phyloP scores from a whole-genome alignment of 2,113 vertebrate genomes.

The Eubucco bourcierii region DNA sequence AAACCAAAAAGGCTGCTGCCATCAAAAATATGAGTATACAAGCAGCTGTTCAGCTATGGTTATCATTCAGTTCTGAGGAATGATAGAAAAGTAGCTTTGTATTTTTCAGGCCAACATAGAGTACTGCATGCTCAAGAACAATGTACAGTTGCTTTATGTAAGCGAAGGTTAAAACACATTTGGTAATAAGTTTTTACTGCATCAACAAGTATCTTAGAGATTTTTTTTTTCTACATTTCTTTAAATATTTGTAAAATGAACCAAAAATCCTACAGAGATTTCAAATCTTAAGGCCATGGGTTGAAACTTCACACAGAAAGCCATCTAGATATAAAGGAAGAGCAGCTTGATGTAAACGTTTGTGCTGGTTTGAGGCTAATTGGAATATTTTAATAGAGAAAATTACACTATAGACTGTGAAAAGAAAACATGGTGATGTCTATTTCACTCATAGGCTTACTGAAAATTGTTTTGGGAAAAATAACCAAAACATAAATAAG shows the following conservation, averaged over 20 bases:
- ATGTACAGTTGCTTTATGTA: neutral
- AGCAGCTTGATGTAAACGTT: neutral
- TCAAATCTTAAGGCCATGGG: neutral
- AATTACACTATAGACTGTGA: too few species aligned
- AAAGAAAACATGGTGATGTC: too few species aligned
- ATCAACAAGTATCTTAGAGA: neutral
- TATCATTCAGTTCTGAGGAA: neutral
- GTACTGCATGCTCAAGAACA: neutral
- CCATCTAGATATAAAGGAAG: neutral
- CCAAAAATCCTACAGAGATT: neutral
- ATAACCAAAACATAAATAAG: too few species aligned
- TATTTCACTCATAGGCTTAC: too few species aligned
- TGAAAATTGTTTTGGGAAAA: too few species aligned
- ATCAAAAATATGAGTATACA: neutral
- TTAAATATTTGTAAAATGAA: neutral
- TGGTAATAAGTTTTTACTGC: neutral
- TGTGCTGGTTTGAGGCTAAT: too few species aligned
- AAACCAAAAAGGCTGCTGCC: neutral
- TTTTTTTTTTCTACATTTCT: neutral
- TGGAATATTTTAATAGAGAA: too few species aligned
- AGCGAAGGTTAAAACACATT: neutral
- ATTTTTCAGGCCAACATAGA: neutral
- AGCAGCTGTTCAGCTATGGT: neutral
- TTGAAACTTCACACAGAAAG: neutral
- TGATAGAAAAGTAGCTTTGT: neutral